These are phyloP conservation scores for Sparidentex hasta DNA, from an alignment of 2,797 vertebrate species.

Conservation along the genomic window DNA sequence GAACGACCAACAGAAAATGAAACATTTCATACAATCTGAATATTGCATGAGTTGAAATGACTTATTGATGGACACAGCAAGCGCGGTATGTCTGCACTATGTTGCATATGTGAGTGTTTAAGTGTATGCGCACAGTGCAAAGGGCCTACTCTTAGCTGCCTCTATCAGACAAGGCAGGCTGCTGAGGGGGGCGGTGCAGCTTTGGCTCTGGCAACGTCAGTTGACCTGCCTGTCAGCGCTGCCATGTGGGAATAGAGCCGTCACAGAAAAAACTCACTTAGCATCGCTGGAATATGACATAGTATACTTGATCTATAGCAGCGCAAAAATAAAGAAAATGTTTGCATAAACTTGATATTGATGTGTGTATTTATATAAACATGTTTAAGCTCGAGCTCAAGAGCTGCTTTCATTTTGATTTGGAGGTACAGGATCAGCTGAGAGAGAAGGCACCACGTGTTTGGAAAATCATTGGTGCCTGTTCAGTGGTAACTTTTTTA, in stretches of 20 bases:
- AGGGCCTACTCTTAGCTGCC: constrained; percentile 30
- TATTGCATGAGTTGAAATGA: constrained; percentile 15
- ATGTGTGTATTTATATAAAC: constrained; percentile 44
- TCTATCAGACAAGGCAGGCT: constrained; percentile 26
- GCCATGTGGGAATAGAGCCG: constrained; percentile 49
- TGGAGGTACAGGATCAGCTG: neutral
- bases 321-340: neutral
- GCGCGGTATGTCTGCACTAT: neutral
- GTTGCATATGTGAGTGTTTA: constrained; percentile 25
- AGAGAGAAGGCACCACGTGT: neutral
- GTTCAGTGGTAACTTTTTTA: neutral
- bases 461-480: constrained; percentile 2
- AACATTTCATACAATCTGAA: constrained; percentile 6
- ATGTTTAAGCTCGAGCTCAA: constrained; percentile 20
- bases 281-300: constrained; percentile 22
- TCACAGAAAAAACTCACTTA: constrained; percentile 34
- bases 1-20: neutral
- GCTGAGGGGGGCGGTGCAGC: neutral
- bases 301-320: neutral
- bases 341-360: neutral
- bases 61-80: constrained; percentile 28
- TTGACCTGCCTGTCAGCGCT: constrained; percentile 50
- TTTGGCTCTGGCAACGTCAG: constrained; percentile 35
- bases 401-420: constrained; percentile 29
- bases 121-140: constrained; percentile 26